Evolutionary conservation across 2,888 invertebrate genomes (phyloP), one percentile per base, ranked within the genome.

Genomic region (Melanotus villosus): DNA sequence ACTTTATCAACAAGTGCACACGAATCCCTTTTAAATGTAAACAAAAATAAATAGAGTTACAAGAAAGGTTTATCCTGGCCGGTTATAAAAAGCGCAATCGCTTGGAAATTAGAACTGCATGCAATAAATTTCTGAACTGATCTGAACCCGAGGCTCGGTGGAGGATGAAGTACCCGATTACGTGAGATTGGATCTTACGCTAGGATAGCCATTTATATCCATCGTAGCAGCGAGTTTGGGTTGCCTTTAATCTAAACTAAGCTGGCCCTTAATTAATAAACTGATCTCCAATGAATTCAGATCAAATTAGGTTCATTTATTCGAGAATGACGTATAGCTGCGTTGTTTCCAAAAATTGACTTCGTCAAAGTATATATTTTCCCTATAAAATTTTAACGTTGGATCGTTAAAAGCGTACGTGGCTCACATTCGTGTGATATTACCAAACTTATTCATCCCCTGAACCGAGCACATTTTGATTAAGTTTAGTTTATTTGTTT

Each of bases 101-200:
- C 32, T 16, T 18, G 52, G 43, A 64, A 64, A 56, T 30, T 34
- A 43, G 52, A 56, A 63, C 63, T 64, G 56, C 43, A 45, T 30
- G 32, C 43, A 41, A 56, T 56, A 64, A 64, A 45, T 56, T 56
- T 43, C 23, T 21, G 32, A 64, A 26, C 54, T 32, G 56, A 64
- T 54, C 43, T 47, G 41, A 56, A 43, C 45, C 45, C 14, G 21
- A 32, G 43, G 32, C 56, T 58, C 58, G 23, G 47, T 54, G 14
- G 34, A 23, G 57, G 45, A 56, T 57, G 65, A 65, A 65, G 43
- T 65, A 47, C 57, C 32, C 56, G 57, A 57, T 65, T 57, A 65
- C 58, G 58, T 65, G 57, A 65, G 58, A 65, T 65, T 65, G 65
- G 65, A 65, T 65, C 57, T 65, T 57, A 65, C 65, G 57, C 36